These are phyloP conservation scores for Gymnocypris eckloni DNA, from an alignment of 2,797 vertebrate genomes.

Conservation along the genomic window DNA sequence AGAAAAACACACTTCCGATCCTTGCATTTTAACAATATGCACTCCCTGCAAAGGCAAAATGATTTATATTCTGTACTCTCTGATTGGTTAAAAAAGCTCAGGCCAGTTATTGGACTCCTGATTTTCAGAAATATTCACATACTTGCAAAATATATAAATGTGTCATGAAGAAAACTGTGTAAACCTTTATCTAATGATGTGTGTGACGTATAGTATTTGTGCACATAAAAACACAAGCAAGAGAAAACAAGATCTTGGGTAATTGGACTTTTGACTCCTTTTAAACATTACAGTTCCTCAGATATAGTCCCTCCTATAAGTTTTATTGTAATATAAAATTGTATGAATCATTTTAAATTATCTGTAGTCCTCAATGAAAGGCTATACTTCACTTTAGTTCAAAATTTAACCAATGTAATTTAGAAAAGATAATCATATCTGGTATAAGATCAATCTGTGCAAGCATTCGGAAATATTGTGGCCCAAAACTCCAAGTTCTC, in stretches of 20 bases:
- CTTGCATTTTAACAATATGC: neutral
- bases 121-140: neutral
- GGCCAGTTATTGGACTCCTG: neutral
- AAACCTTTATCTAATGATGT: neutral
- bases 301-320: too few species aligned
- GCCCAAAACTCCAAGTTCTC: neutral
- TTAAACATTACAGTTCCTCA: too few species aligned
- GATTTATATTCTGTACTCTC: neutral
- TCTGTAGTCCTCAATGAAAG: too few species aligned
- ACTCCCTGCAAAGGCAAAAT: neutral
- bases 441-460: neutral
- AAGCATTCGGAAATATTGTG: too few species aligned
- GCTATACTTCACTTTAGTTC: neutral
- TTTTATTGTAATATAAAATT: too few species aligned
- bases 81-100: neutral
- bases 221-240: too few species aligned
- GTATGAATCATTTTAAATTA: too few species aligned
- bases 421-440: neutral
- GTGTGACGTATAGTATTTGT: neutral
- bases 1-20: neutral
- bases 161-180: neutral
- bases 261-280: too few species aligned
- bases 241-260: too few species aligned
- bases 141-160: neutral
- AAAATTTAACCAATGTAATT: neutral